Evolutionary conservation across 2,113 vertebrate species (phyloP).

Genomic region (Pardalotus punctatus): DNA sequence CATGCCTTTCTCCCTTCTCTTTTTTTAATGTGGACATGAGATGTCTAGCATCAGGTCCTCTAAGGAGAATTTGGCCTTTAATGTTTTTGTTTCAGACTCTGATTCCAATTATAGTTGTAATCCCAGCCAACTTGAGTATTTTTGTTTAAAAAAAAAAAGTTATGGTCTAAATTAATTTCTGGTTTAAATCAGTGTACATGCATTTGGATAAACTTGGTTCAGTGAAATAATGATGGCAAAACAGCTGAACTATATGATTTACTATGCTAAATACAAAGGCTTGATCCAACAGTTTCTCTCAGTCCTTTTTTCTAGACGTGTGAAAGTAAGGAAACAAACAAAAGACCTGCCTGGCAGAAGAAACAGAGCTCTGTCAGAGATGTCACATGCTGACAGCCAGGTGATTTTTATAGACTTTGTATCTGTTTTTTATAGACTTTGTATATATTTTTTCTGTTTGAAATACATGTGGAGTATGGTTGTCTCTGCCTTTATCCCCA

Average conservation of each 20-base stretch:
- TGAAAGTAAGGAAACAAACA: not conserved
- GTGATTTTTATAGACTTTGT: not conserved
- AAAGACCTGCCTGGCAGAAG: not conserved
- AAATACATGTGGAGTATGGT: not conserved
- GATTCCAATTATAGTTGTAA: slow-evolving; percentile 10
- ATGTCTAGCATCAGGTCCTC: not conserved
- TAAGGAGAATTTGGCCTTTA: not conserved
- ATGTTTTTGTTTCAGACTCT: slow-evolving; percentile 15
- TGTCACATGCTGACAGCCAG: not conserved
- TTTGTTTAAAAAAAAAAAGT: not conserved
- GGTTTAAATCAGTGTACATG: not conserved
- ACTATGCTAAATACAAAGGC: not conserved
- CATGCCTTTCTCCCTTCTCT: not conserved
- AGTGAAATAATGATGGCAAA: not conserved
- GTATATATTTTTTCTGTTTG: not conserved
- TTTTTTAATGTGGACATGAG: not conserved
- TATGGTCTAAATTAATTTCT: not conserved
- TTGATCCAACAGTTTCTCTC: not conserved
- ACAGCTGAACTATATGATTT: not conserved
- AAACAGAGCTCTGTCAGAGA: not conserved
- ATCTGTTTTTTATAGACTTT: not conserved
- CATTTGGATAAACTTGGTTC: not conserved
- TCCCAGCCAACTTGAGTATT: not conserved
- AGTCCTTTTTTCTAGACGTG: not conserved
- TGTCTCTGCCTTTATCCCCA: not conserved